These are phyloP conservation scores for Oscheius myriophilus DNA, from an alignment of 2,888 invertebrate genomes.

Conservation along the genomic window DNA sequence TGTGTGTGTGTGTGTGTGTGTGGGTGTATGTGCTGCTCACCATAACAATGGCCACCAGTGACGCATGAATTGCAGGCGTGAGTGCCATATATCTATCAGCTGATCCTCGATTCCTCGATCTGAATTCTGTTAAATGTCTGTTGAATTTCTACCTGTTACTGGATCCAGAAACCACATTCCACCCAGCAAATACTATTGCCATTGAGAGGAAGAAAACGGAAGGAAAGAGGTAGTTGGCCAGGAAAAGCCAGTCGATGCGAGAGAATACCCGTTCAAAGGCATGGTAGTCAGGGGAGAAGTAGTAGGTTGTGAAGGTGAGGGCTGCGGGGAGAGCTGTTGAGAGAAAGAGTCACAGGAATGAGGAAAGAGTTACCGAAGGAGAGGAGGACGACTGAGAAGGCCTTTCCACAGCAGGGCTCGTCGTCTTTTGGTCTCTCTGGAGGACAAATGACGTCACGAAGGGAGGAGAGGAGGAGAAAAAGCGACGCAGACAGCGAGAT, in stretches of 20 bases:
- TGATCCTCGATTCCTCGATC: constrained; percentile 39
- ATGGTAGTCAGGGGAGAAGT: constrained; percentile 45
- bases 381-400: constrained; percentile 5
- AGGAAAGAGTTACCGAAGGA: constrained; percentile 16
- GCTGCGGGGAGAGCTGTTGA: constrained; percentile 55
- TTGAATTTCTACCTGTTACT: neutral
- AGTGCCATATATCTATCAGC: constrained; percentile 39
- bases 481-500: constrained; percentile 44
- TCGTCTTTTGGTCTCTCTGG: constrained; percentile 24
- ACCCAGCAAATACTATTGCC: constrained; percentile 41
- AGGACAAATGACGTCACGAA: constrained; percentile 21
- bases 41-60: constrained; percentile 43
- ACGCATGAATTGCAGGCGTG: constrained; percentile 42
- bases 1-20: no score
- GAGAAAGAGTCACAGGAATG: constrained; percentile 2
- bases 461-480: constrained; percentile 27
- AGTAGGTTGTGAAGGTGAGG: constrained; percentile 55
- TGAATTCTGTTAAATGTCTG: constrained; percentile 15
- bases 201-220: constrained; percentile 47
- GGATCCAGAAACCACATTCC: constrained; percentile 37
- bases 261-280: constrained; percentile 23
- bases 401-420: constrained; percentile 23
- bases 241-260: constrained; percentile 48
- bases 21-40: no score
- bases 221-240: constrained; percentile 46